phyloP scores from a whole-genome alignment of 2,888 invertebrate species.

The Pristionchus fissidentatus region DNA sequence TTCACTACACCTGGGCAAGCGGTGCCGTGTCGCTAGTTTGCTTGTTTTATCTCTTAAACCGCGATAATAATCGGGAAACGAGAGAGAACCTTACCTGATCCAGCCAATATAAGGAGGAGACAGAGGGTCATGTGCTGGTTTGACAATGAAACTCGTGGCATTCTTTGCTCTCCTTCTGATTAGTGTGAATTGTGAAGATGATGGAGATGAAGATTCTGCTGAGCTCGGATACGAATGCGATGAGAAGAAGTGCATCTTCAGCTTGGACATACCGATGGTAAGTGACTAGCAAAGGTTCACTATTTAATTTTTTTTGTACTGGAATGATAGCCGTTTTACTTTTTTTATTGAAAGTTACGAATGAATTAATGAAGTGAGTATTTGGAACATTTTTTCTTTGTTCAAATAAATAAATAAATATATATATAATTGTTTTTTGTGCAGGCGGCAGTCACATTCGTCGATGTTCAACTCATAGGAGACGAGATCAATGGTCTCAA shows the following conservation, averaged over 20 bases:
- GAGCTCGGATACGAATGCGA: not conserved
- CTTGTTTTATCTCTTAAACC: too few relatives aligned
- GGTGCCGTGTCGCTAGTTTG: not conserved
- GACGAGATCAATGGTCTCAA: not conserved
- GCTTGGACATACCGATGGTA: not conserved
- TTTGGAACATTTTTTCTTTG: too few relatives aligned
- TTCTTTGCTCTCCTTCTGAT: not conserved
- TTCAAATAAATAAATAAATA: not conserved
- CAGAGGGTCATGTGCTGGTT: not conserved
- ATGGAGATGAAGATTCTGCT: not conserved
- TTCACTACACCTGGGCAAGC: not conserved
- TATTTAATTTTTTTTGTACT: too few relatives aligned
- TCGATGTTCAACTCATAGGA: not conserved
- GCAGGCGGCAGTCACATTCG: not conserved
- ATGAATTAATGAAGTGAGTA: too few relatives aligned
- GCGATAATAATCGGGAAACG: too few relatives aligned
- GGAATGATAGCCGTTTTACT: too few relatives aligned
- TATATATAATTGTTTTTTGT: not conserved
- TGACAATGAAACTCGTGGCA: not conserved
- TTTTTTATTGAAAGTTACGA: not conserved
- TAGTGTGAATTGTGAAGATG: not conserved
- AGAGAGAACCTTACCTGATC: not conserved
- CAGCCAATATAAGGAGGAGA: not conserved
- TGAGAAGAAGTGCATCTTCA: not conserved
- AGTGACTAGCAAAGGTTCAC: too few relatives aligned